Conservation (phyloP, 2,797 vertebrate species). For the Eremophila alpestris region DNA sequence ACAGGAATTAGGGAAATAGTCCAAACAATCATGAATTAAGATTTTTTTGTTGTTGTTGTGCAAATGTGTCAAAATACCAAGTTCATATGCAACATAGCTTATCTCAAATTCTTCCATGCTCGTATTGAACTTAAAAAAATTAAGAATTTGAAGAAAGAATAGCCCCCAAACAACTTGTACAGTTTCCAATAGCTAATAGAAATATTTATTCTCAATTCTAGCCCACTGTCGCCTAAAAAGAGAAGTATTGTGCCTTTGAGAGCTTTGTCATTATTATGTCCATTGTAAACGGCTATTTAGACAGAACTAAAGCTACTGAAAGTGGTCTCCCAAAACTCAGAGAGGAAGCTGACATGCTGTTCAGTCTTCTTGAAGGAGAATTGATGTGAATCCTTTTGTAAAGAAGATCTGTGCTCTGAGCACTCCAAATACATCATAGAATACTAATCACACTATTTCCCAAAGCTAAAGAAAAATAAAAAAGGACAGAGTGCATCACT, state of each 20-base stretch:
- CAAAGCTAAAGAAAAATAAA: constrained; percentile 16
- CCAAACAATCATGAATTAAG: neutral
- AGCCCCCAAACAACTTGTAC: neutral
- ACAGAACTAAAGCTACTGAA: constrained; percentile 13
- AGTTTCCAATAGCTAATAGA: neutral
- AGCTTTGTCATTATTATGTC: constrained; percentile 17
- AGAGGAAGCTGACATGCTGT: constrained; percentile 27
- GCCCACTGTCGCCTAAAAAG: neutral
- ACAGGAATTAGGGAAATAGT: neutral
- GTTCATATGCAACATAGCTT: neutral
- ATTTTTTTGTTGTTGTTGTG: neutral
- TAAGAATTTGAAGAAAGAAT: neutral
- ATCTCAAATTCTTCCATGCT: neutral
- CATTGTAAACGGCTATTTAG: constrained; percentile 33
- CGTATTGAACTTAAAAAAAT: neutral
- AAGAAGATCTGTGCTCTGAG: constrained; percentile 44
- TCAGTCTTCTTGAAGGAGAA: constrained; percentile 49
- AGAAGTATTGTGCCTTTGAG: neutral
- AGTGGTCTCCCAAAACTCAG: constrained; percentile 46
- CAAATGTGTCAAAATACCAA: neutral
- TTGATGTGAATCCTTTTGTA: constrained; percentile 54
- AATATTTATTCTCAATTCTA: neutral
- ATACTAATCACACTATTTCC: constrained; percentile 43
- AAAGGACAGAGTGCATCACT: neutral
- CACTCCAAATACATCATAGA: constrained; percentile 39